Conservation (phyloP, 2,888 invertebrate species). For the Lordiphosa andalusiaca region DNA sequence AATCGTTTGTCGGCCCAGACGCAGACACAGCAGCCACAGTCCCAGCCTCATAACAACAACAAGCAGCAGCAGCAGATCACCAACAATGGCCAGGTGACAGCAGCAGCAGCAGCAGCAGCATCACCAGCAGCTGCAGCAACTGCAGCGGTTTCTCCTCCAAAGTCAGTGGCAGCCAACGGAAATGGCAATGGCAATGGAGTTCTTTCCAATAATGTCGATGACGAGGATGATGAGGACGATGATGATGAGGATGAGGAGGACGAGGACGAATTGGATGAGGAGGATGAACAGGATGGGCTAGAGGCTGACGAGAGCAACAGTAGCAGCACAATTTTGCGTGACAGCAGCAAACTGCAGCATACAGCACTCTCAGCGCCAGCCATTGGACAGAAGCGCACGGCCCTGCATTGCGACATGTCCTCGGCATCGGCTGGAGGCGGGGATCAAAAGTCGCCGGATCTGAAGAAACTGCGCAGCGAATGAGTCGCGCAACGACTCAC, state of each 20-base stretch:
- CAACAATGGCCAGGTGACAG: conserved; percentile 27
- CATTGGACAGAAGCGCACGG: conserved; percentile 66
- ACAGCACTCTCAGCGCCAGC: conserved; percentile 45
- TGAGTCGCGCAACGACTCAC: conserved; percentile 46
- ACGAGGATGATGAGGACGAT: conserved; percentile 39
- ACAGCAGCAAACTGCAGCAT: conserved; percentile 57
- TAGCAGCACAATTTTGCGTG: conserved; percentile 59
- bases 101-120: conserved; percentile 1
- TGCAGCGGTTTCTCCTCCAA: neutral
- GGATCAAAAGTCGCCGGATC: conserved; percentile 76
- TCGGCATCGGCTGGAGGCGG: conserved; percentile 37
- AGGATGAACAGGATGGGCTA: conserved; percentile 59
- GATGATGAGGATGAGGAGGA: conserved; percentile 43
- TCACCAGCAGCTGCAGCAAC: conserved; percentile 10
- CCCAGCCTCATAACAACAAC: conserved; percentile 25
- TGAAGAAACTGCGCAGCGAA: conserved; percentile 79
- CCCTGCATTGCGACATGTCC: conserved; percentile 56
- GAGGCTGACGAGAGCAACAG: conserved; percentile 70
- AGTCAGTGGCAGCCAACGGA: conserved; percentile 39
- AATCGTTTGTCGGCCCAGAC: conserved; percentile 63
- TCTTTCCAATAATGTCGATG: conserved; percentile 40
- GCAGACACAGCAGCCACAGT: conserved; percentile 5
- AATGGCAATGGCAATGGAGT: conserved; percentile 70
- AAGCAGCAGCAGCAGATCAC: conserved; percentile 19
- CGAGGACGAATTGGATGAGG: conserved; percentile 56